Conservation (phyloP, 1,140 invertebrate genomes). For the Hermatobates lingyangjiaoensis region DNA sequence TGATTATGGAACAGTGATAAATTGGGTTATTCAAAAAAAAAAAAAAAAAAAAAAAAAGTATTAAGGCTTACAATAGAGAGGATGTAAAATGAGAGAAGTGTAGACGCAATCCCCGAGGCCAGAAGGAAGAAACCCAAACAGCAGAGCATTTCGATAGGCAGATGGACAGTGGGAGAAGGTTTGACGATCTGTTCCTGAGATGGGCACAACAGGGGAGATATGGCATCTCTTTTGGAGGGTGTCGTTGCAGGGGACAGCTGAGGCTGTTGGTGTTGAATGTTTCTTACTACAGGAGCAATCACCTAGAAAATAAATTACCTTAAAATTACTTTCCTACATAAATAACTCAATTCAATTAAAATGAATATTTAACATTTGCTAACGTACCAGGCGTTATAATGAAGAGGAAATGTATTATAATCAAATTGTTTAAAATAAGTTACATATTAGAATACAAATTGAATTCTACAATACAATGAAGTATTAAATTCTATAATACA, state of each 20-base stretch:
- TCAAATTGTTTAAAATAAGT: no score
- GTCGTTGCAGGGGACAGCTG: neutral
- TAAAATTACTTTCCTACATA: no score
- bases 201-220: neutral
- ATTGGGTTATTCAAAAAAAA: no score
- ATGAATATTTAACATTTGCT: no score
- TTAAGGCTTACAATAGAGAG: slow-evolving; percentile 8
- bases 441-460: no score
- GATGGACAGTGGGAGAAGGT: slow-evolving; percentile 4
- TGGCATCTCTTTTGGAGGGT: neutral
- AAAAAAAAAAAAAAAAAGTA: no score
- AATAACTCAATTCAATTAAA: no score
- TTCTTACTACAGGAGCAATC: neutral
- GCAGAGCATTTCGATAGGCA: slow-evolving; percentile 11
- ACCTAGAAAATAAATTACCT: neutral
- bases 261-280: neutral
- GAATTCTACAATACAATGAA: no score
- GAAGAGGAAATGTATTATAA: no score
- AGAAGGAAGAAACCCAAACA: slow-evolving; percentile 11
- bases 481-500: no score
- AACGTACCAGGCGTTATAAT: no score
- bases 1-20: no score
- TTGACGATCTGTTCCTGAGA: neutral
- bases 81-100: slow-evolving; percentile 9
- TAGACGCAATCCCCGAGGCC: slow-evolving; percentile 7